Percentiles rank a stretch among this genome's conserved stretches.
phyloP scores from a whole-genome alignment of 1,140 invertebrate species.

The Drosophila ogumai region DNA sequence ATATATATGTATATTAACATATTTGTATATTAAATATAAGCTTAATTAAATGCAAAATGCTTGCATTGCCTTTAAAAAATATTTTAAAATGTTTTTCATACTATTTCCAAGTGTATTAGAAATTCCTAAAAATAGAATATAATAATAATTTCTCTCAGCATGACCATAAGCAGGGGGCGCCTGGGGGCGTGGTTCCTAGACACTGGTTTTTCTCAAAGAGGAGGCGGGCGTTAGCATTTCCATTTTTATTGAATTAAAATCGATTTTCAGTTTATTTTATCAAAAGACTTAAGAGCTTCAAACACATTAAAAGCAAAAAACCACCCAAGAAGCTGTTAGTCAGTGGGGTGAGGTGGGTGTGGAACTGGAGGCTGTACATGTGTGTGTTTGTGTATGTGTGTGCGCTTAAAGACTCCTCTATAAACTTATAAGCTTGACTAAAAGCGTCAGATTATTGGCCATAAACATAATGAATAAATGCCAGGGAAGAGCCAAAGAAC shows the following conservation, averaged over 20 bases:
- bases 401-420: constrained; percentile 1
- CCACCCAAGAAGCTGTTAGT: constrained; percentile 33
- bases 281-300: constrained; percentile 66
- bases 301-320: constrained; percentile 63
- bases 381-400: background rate
- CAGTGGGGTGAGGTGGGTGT: background rate
- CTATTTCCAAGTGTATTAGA: background rate
- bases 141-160: background rate
- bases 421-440: constrained; percentile 20
- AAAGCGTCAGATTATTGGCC: constrained; percentile 6
- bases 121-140: background rate
- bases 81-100: background rate
- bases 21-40: background rate
- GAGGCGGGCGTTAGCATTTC: constrained; percentile 38
- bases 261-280: constrained; percentile 66
- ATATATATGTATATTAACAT: background rate
- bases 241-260: constrained; percentile 68
- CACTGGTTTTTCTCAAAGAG: constrained; percentile 1
- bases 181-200: background rate
- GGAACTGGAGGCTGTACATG: background rate
- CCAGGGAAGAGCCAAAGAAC: background rate
- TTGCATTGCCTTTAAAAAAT: background rate
- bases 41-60: background rate
- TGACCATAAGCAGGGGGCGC: background rate
- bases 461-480: constrained; percentile 3